Base-by-base conservation (phyloP, 1,140 invertebrate species). In the Sycophaga agraensis region DNA sequence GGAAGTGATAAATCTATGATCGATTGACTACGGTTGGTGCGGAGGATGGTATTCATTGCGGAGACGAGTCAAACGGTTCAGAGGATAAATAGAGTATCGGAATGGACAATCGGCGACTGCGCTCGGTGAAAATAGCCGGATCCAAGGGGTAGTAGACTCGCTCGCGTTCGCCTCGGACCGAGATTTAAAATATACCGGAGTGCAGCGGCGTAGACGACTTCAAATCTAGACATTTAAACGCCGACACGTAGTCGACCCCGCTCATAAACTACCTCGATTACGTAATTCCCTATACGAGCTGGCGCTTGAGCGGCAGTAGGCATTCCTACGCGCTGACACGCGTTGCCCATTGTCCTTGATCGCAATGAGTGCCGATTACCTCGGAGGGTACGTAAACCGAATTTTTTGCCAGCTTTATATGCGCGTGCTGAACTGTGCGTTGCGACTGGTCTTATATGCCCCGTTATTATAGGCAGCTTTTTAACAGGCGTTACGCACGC, bases 181-280 rank as follows among this genome's bases (percentile, higher is more conserved):
- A 40, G 57, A 59, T 43, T 59, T 59, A 59, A 59, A n/a, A 59
- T 59, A 59, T 51, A 16, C 39, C 54, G 12, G 14, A n/a, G 2
- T 22, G 46, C 9, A 28, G 14, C 24, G 11, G 21, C 55, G 19
- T 12, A 28, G 40, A 12, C 24, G 45, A 1, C 46, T 51, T 59
- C 51, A 59, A 59, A 59, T 59, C 37, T 51, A 26, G 26, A 51
- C 48, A 51, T 43, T 59, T 59, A 43, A 59, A 51, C 22, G 12
- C 24, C 26, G 16, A 8, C 45, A 37, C 56, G 21, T 53, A 39
- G 16, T 31, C 31, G 7, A 17, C 5, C 12, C 40, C 50, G 17
- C 4, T 35, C 4, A 24, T 37, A 46, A n/a, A n/a, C n/a, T n/a
- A 17, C 8, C 19, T 19, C 9, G 28, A 34, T 48, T 48, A 26